phyloP scores from a whole-genome alignment of 2,113 vertebrate species.

The Progne subis region DNA sequence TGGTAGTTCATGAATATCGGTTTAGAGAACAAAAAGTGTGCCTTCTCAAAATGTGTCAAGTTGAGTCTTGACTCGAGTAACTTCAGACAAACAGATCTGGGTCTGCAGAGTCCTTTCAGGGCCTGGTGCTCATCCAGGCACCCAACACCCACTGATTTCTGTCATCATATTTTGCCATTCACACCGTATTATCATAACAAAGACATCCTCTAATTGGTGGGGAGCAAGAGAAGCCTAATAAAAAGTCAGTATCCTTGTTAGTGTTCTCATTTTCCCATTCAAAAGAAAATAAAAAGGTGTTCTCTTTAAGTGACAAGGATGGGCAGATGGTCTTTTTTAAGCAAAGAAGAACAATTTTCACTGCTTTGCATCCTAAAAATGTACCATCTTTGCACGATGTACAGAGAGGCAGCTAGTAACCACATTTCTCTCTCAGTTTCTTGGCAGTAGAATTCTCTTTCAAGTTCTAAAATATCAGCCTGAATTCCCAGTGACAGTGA shows the following conservation, averaged over 20 bases:
- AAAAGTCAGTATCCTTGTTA: neutral
- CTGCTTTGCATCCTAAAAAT: constrained; percentile 1
- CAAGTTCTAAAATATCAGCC: neutral
- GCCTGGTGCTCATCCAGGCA: neutral
- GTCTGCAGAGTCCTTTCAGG: neutral
- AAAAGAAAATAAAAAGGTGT: neutral
- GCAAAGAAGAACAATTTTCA: constrained; percentile 6
- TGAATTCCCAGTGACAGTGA: neutral
- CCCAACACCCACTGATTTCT: neutral
- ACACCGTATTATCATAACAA: neutral
- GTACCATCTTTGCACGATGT: neutral
- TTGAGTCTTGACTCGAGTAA: neutral
- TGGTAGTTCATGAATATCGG: neutral
- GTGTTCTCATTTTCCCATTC: neutral
- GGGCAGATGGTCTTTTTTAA: constrained; percentile 12
- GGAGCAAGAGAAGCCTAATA: neutral
- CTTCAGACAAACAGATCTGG: neutral
- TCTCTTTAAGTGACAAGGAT: neutral
- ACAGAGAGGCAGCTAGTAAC: neutral
- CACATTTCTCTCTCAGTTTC: neutral
- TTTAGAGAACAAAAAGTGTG: neutral
- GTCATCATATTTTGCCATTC: neutral
- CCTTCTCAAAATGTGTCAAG: neutral
- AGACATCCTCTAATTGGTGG: neutral
- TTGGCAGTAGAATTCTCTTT: neutral